Conservation (phyloP, 2,113 vertebrate species). For the Gallinago media region DNA sequence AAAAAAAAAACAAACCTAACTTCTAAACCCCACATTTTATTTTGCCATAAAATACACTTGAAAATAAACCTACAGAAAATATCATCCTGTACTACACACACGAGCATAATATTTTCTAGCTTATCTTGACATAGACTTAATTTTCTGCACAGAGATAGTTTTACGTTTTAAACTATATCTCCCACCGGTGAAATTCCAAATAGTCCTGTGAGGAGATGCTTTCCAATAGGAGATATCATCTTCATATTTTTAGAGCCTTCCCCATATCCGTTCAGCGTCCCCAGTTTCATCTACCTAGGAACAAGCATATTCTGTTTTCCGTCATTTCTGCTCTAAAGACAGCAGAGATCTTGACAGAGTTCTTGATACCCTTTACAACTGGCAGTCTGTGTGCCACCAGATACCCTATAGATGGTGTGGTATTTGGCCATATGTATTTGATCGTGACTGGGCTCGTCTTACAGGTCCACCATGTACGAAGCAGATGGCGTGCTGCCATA, state of each 20-base stretch:
- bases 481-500: accelerated
- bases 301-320: background rate
- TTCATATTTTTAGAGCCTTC: background rate
- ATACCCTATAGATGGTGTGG: accelerated
- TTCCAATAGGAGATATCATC: background rate
- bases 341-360: background rate
- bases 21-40: background rate
- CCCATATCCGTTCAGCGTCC: accelerated
- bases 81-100: background rate
- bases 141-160: background rate
- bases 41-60: background rate
- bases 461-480: background rate
- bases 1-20: background rate
- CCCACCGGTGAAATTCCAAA: background rate
- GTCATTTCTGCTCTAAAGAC: background rate
- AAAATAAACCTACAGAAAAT: background rate
- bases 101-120: background rate
- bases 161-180: background rate
- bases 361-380: background rate
- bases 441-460: background rate
- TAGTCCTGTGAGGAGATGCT: background rate
- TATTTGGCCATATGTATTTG: background rate
- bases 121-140: background rate
- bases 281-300: background rate
- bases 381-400: background rate